These are phyloP conservation scores for Protobothrops flavoviridis DNA, from an alignment of 2,113 vertebrate species.

Conservation along the genomic window DNA sequence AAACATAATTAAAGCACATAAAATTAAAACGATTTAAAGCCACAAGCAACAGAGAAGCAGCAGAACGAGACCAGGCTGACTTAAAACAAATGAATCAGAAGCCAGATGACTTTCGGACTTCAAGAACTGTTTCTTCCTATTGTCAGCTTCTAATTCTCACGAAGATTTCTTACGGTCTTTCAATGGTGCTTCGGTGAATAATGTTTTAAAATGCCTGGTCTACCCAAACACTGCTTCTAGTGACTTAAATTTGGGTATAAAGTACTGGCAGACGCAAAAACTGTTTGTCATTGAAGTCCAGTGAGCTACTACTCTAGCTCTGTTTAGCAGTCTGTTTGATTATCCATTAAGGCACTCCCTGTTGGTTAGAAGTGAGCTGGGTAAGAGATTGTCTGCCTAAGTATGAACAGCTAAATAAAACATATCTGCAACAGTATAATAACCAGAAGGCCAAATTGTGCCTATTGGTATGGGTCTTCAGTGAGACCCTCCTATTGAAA, in stretches of 20 bases:
- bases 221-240: conserved; percentile 27
- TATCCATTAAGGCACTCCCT: conserved; percentile 38
- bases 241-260: conserved; percentile 36
- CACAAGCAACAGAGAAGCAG: neutral
- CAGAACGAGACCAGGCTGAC: neutral
- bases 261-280: conserved; percentile 56
- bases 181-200: conserved; percentile 43
- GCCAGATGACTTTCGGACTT: conserved; percentile 23
- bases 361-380: conserved; percentile 23
- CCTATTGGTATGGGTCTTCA: conserved; percentile 9
- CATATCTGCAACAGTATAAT: conserved; percentile 18
- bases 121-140: conserved; percentile 14
- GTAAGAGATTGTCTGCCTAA: conserved; percentile 18
- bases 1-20: neutral
- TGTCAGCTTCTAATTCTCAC: conserved; percentile 17
- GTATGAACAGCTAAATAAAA: conserved; percentile 6
- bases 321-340: conserved; percentile 25
- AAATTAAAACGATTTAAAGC: neutral
- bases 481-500: neutral
- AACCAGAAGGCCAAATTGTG: conserved; percentile 29
- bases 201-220: conserved; percentile 48
- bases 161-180: conserved; percentile 36
- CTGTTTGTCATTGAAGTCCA: conserved; percentile 38
- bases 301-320: conserved; percentile 15
- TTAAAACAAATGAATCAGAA: neutral